These are phyloP conservation scores for Epinephelus moara DNA, from an alignment of 2,113 vertebrate genomes.

Conservation along the genomic window DNA sequence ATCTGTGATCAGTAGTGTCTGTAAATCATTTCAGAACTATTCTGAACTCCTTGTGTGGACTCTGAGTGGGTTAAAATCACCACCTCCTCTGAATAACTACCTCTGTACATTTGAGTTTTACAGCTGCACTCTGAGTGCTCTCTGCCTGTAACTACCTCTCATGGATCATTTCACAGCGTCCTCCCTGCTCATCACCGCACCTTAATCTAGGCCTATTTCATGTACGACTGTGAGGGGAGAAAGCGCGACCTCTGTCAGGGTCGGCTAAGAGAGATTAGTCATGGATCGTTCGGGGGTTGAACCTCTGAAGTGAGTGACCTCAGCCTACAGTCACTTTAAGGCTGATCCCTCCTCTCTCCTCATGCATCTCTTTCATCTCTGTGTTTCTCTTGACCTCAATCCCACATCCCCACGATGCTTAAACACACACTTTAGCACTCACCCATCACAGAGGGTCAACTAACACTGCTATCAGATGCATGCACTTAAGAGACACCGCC, in stretches of 20 bases:
- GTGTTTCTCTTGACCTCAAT: conserved; percentile 58
- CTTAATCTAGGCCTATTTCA: conserved; percentile 31
- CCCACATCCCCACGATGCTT: conserved; percentile 55
- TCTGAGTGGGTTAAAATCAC: background rate
- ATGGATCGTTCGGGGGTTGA: conserved; percentile 37
- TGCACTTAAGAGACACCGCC: conserved; percentile 44
- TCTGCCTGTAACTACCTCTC: conserved; percentile 14
- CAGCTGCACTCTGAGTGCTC: background rate
- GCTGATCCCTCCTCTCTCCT: conserved; percentile 44
- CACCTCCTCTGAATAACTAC: background rate
- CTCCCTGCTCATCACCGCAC: conserved; percentile 29
- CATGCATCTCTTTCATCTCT: conserved; percentile 54
- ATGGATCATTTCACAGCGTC: conserved; percentile 26
- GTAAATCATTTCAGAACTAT: background rate
- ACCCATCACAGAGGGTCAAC: conserved; percentile 39
- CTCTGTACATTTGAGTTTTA: conserved; percentile 9
- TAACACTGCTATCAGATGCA: conserved; percentile 41
- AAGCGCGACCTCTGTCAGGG: conserved; percentile 39
- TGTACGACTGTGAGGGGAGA: background rate
- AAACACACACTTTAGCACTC: conserved; percentile 56
- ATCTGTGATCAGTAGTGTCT: background rate
- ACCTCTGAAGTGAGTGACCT: conserved; percentile 59
- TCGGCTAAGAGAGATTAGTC: conserved; percentile 56
- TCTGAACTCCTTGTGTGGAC: background rate
- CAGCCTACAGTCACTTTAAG: conserved; percentile 50